Percentiles rank a stretch among this genome's conserved stretches.
phyloP scores from a whole-genome alignment of 2,888 invertebrate genomes.

The Leptopilina drosophilae region DNA sequence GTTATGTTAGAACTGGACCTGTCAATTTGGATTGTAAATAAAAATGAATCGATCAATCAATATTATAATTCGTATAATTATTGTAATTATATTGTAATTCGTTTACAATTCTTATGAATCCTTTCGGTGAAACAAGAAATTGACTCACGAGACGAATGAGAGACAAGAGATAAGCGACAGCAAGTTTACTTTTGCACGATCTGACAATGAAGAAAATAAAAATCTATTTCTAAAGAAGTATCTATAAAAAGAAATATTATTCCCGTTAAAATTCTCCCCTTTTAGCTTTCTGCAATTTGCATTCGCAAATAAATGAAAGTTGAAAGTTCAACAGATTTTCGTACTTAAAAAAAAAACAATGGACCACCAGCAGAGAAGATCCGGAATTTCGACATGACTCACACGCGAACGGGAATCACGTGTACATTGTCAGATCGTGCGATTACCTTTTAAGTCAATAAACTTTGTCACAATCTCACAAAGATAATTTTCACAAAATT shows the following conservation, averaged over 20 bases:
- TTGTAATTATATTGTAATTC: too few relatives aligned
- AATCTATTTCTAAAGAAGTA: background rate
- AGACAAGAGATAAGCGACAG: conserved; percentile 9
- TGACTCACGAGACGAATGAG: background rate
- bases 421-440: conserved; percentile 24
- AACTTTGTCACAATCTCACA: background rate
- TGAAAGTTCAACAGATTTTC: background rate
- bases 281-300: too few relatives aligned
- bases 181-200: conserved; percentile 7
- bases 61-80: too few relatives aligned
- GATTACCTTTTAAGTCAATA: conserved; percentile 21
- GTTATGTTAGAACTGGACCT: background rate
- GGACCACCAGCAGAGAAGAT: conserved; percentile 13
- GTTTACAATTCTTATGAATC: background rate
- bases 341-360: background rate
- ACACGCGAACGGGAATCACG: conserved; percentile 6
- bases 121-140: background rate
- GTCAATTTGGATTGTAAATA: too few relatives aligned
- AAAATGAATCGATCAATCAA: too few relatives aligned
- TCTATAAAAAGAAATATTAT: background rate
- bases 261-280: too few relatives aligned
- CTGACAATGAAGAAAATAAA: conserved; percentile 16
- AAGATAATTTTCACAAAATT: background rate
- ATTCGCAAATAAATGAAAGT: too few relatives aligned
- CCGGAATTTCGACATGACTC: conserved; percentile 29